Evolutionary conservation across 2,888 invertebrate genomes (phyloP).

Genomic region (Strigamia transsilvanica): DNA sequence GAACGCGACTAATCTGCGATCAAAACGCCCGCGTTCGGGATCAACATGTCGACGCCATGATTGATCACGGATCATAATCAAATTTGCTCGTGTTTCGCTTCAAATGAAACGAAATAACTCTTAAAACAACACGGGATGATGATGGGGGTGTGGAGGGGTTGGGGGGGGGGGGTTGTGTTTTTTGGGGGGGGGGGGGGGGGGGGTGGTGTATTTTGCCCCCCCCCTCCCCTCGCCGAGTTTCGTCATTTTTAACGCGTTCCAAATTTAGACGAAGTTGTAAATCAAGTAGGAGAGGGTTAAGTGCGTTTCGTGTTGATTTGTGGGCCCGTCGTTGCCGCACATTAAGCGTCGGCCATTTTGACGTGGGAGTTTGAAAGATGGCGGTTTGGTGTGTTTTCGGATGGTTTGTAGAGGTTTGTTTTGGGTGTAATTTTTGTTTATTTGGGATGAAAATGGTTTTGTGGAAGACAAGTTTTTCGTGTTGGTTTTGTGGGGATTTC

Average conservation of each 20-base stretch:
- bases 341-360: too few species aligned
- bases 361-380: too few species aligned
- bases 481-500: too few species aligned
- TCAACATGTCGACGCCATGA: conserved; percentile 8
- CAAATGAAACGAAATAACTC: neutral
- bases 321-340: neutral
- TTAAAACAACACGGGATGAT: neutral
- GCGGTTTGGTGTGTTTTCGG: too few species aligned
- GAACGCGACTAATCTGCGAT: neutral
- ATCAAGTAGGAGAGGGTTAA: neutral
- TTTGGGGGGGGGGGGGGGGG: neutral
- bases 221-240: neutral
- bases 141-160: neutral
- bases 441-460: too few species aligned
- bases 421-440: too few species aligned
- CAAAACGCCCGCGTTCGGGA: neutral
- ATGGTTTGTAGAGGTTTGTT: too few species aligned
- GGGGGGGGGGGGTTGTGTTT: neutral
- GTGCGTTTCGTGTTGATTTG: neutral
- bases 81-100: neutral
- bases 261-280: neutral
- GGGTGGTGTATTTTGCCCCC: neutral
- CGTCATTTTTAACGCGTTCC: neutral
- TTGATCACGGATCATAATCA: conserved; percentile 2
- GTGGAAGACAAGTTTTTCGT: too few species aligned